A percentile compares a stretch with the other conserved stretches of the same genome.
Conservation (phyloP, 1,140 invertebrate species). For the Orius insidiosus region DNA sequence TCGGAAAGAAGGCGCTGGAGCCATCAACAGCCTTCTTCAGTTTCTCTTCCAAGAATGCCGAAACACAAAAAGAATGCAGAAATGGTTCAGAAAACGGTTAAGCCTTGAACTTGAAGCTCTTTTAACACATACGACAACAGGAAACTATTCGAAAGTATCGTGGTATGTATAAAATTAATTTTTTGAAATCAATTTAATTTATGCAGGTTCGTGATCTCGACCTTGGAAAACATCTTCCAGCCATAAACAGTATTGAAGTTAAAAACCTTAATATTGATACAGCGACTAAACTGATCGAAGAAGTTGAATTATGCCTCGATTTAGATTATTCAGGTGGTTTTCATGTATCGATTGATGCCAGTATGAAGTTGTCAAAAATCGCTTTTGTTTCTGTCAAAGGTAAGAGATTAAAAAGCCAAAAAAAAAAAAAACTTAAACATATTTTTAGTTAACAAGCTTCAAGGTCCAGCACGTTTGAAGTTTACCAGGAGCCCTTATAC, state of each 20-base stretch:
- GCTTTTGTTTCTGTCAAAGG: constrained; percentile 80
- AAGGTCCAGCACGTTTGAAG: constrained; percentile 64
- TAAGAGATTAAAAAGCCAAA: constrained; percentile 26
- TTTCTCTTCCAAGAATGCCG: constrained; percentile 77
- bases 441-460: constrained; percentile 59
- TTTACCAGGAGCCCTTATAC: constrained; percentile 80
- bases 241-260: constrained; percentile 62
- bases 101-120: constrained; percentile 68
- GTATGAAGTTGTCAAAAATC: constrained; percentile 73
- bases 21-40: constrained; percentile 70
- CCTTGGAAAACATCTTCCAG: constrained; percentile 72
- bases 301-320: constrained; percentile 67
- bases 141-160: constrained; percentile 66
- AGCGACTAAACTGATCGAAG: constrained; percentile 56
- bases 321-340: constrained; percentile 83
- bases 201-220: constrained; percentile 73
- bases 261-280: constrained; percentile 62
- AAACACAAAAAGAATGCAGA: constrained; percentile 54
- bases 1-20: constrained; percentile 22
- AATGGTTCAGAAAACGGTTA: constrained; percentile 67
- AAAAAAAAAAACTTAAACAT: constrained; percentile 16
- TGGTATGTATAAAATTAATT: constrained; percentile 33
- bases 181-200: not conserved
- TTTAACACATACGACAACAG: constrained; percentile 64
- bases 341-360: constrained; percentile 75